Conservation (phyloP, 2,797 vertebrate genomes). For the Adelosebastes latens region DNA sequence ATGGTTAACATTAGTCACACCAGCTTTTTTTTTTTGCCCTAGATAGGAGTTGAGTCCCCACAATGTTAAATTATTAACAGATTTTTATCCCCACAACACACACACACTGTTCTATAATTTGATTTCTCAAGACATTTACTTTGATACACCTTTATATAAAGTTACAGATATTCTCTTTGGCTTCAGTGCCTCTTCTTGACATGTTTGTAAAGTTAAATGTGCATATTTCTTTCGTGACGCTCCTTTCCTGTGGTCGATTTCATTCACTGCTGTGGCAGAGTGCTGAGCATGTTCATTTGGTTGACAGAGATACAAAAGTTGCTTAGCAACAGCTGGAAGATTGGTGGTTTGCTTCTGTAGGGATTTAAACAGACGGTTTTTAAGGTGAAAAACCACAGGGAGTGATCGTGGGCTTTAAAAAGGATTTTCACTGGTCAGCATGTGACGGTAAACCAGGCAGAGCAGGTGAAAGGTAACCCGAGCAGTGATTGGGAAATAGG, state of each 20-base stretch:
- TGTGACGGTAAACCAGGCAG: background rate
- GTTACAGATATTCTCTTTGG: background rate
- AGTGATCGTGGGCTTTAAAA: background rate
- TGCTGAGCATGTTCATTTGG: background rate
- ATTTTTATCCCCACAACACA: background rate
- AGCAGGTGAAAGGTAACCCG: constrained; percentile 23
- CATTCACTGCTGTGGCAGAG: background rate
- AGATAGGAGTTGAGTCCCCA: background rate
- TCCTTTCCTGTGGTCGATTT: background rate
- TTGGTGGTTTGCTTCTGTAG: background rate
- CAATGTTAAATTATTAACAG: background rate
- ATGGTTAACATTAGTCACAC: background rate
- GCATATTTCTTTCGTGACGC: background rate
- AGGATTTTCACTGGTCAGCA: background rate
- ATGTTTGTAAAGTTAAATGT: background rate
- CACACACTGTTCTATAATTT: background rate
- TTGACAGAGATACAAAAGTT: constrained; percentile 6
- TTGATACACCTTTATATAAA: background rate
- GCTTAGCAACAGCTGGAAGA: constrained; percentile 29
- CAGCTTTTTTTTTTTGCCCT: background rate
- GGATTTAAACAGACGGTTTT: background rate
- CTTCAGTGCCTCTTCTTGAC: background rate
- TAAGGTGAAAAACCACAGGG: background rate
- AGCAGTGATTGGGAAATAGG: constrained; percentile 43
- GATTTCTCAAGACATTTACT: background rate